Percentiles rank a stretch among this genome's conserved stretches.
Conservation (phyloP, 2,888 invertebrate genomes). For the Calameuta idolon region DNA sequence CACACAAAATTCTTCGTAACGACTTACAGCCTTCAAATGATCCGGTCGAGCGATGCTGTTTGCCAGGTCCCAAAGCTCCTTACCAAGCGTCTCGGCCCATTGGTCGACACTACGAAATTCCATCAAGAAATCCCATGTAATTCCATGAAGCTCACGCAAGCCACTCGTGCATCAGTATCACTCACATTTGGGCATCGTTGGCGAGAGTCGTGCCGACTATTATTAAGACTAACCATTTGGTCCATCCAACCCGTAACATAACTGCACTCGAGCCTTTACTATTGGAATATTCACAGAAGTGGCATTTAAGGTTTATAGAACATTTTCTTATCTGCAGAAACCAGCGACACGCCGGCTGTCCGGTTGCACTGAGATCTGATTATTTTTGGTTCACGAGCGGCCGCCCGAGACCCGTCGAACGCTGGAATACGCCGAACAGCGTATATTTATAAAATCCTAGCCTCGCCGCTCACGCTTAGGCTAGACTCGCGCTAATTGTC, state of each 20-base stretch:
- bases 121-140: conserved; percentile 2
- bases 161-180: conserved; percentile 11
- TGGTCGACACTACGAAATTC: conserved; percentile 75
- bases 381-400: conserved; percentile 56
- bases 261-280: conserved; percentile 13
- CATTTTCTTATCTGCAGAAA: conserved; percentile 16
- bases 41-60: conserved; percentile 81
- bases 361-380: conserved; percentile 37
- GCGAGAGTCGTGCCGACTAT: conserved; percentile 40
- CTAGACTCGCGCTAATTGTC: neutral
- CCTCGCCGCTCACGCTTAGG: conserved; percentile 20
- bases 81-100: conserved; percentile 85
- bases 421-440: conserved; percentile 29
- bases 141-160: neutral
- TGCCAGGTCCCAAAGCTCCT: conserved; percentile 83
- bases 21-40: conserved; percentile 80
- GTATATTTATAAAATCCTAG: conserved; percentile 56
- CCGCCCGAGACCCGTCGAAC: conserved; percentile 19
- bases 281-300: neutral
- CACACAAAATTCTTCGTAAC: neutral
- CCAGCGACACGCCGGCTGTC: conserved; percentile 16
- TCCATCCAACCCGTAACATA: conserved; percentile 34
- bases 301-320: conserved; percentile 2
- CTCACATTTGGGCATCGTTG: conserved; percentile 45
- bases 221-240: conserved; percentile 39